Conservation (phyloP, 2,888 invertebrate species). For the Rhyacophila evoluta region DNA sequence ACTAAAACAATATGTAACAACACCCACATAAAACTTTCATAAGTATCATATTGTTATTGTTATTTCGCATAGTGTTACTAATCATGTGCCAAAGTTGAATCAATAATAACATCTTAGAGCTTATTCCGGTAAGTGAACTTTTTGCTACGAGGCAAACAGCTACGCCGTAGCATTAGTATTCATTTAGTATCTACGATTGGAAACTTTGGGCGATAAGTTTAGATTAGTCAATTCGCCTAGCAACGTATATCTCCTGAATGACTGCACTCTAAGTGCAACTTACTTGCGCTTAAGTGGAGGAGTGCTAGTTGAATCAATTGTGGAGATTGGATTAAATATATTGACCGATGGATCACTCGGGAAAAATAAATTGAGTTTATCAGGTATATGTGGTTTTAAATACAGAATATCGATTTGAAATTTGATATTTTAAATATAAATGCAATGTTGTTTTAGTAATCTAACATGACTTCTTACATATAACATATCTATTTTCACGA, state of each 20-base stretch:
- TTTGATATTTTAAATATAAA: too few species aligned
- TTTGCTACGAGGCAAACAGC: not conserved
- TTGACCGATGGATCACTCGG: too few species aligned
- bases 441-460: too few species aligned
- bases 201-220: constrained; percentile 6
- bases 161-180: constrained; percentile 10
- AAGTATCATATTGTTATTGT: too few species aligned
- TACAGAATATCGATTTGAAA: too few species aligned
- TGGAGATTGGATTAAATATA: not conserved
- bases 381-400: too few species aligned
- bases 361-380: too few species aligned
- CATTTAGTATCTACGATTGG: constrained; percentile 6
- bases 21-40: too few species aligned
- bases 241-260: not conserved
- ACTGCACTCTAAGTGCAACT: not conserved
- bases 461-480: too few species aligned
- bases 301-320: not conserved
- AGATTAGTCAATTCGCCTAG: not conserved
- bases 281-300: not conserved
- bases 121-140: not conserved
- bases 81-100: not conserved
- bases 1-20: too few species aligned
- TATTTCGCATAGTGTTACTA: not conserved
- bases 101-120: not conserved
- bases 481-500: too few species aligned